phyloP scores from a whole-genome alignment of 2,888 invertebrate genomes.

The Cynaeus angustus region DNA sequence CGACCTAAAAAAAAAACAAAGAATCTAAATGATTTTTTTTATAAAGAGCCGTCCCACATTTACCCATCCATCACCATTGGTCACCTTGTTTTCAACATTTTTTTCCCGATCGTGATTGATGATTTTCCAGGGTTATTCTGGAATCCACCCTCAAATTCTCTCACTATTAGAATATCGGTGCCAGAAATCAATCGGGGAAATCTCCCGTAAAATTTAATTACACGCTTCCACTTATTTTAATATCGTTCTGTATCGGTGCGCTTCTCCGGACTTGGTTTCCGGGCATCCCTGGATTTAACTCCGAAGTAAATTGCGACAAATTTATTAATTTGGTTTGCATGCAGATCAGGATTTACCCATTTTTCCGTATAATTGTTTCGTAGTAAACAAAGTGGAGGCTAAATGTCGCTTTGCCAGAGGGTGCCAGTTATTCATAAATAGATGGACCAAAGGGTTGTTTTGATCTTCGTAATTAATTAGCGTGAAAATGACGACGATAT shows the following conservation, averaged over 20 bases:
- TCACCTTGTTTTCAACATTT: constrained; percentile 54
- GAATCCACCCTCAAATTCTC: constrained; percentile 18
- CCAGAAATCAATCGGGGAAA: constrained; percentile 31
- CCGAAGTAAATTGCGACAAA: constrained; percentile 25
- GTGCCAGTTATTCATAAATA: too few species aligned
- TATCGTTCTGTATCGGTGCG: constrained; percentile 16
- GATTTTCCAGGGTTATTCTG: constrained; percentile 25
- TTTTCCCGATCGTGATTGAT: constrained; percentile 45
- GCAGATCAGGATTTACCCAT: background rate
- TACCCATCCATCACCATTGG: constrained; percentile 55
- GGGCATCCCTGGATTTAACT: constrained; percentile 9
- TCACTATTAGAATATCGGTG: constrained; percentile 39
- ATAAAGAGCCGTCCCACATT: constrained; percentile 6
- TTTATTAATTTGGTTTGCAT: constrained; percentile 9
- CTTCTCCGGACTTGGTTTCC: constrained; percentile 1
- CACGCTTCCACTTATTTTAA: constrained; percentile 41
- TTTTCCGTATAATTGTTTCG: too few species aligned
- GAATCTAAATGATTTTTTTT: constrained; percentile 15
- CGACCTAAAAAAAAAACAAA: background rate
- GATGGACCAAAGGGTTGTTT: too few species aligned
- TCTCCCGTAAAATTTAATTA: constrained; percentile 42
- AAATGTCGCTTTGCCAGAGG: too few species aligned
- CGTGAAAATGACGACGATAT: too few species aligned
- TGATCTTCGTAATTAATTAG: too few species aligned
- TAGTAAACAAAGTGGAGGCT: too few species aligned